These are phyloP conservation scores for Drosophila saltans DNA, from an alignment of 1,140 invertebrate species.

Conservation along the genomic window DNA sequence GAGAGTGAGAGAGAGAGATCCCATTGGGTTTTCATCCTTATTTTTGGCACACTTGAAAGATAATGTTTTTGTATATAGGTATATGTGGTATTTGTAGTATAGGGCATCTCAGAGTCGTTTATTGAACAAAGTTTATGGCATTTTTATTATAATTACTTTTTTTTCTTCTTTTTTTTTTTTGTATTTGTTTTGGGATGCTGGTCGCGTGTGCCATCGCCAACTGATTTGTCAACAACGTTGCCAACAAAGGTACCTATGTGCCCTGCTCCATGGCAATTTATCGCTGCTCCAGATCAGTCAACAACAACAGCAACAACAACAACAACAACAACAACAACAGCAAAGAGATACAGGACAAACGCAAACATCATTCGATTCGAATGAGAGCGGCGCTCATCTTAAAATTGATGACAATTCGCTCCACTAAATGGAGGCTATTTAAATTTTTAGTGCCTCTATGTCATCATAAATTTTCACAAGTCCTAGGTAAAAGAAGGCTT, in stretches of 20 bases:
- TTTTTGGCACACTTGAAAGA: no score
- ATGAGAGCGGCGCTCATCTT: conserved; percentile 60
- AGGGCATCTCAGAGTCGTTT: no score
- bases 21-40: no score
- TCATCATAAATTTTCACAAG: conserved; percentile 59
- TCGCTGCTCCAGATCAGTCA: conserved; percentile 79
- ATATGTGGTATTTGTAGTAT: no score
- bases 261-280: conserved; percentile 45
- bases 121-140: no score
- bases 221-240: conserved; percentile 77
- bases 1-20: no score
- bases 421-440: conserved; percentile 77
- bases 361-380: conserved; percentile 16
- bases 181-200: conserved; percentile 17
- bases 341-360: conserved; percentile 42
- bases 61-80: no score
- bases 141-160: no score
- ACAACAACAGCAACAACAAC: conserved; percentile 41
- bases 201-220: conserved; percentile 74
- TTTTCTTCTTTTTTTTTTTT: background rate
- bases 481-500: conserved; percentile 3
- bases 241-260: conserved; percentile 66
- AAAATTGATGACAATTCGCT: conserved; percentile 61
- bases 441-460: conserved; percentile 73
- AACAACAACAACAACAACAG: conserved; percentile 20